Evolutionary conservation across 2,113 vertebrate species (phyloP).

Genomic region (Anguilla japonica): DNA sequence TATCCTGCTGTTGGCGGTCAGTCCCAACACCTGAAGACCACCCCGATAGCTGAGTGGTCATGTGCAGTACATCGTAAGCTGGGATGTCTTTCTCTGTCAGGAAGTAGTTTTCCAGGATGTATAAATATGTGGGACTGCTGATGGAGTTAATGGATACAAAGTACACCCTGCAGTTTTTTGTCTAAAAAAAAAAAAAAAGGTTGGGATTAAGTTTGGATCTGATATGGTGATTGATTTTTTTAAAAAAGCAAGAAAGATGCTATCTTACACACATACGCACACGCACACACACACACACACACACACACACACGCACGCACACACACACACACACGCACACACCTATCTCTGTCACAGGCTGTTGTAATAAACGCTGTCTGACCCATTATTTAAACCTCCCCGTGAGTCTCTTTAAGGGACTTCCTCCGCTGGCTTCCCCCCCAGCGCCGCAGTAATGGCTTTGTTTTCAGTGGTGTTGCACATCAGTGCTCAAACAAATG

Average conservation of each 20-base stretch:
- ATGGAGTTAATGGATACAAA: not conserved
- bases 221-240: constrained; percentile 23
- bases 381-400: too few species aligned
- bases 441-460: not conserved
- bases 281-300: not conserved
- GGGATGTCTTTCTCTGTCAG: not conserved
- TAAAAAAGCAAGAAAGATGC: constrained; percentile 27
- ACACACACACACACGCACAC: not conserved
- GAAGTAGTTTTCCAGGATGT: too few species aligned
- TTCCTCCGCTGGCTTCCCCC: not conserved
- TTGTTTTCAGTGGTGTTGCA: not conserved
- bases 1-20: not conserved
- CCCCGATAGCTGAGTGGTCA: too few species aligned
- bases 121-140: constrained; percentile 2
- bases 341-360: not conserved
- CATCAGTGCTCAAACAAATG: not conserved
- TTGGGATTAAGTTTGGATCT: constrained; percentile 22
- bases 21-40: too few species aligned
- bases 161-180: not conserved
- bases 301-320: not conserved
- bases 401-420: not conserved
- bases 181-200: not conserved
- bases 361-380: not conserved
- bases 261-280: not conserved
- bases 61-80: not conserved